phyloP scores from a whole-genome alignment of 2,888 invertebrate genomes.

The Micoletzkya japonica region DNA sequence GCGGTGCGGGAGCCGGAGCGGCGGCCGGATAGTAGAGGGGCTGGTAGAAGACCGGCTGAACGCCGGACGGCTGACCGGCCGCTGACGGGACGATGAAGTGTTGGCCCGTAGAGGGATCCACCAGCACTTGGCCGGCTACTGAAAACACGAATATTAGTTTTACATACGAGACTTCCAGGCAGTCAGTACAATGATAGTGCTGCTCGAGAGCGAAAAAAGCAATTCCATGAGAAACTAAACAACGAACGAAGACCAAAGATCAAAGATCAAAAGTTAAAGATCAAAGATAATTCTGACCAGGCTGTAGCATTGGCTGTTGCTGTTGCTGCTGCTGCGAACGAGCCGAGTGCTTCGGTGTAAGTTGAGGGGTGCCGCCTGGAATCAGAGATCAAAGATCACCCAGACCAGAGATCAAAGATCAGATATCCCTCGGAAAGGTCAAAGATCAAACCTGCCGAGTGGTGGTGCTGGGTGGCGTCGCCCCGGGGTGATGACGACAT shows the following conservation, averaged over 20 bases:
- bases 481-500: constrained; percentile 20
- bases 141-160: neutral
- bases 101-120: constrained; percentile 25
- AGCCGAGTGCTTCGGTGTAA: constrained; percentile 23
- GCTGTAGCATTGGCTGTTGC: neutral
- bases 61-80: neutral
- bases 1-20: constrained; percentile 1
- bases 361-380: constrained; percentile 8
- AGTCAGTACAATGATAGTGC: too few species aligned
- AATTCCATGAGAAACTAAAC: too few species aligned
- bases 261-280: too few species aligned
- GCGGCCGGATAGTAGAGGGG: constrained; percentile 8
- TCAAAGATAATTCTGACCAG: too few species aligned
- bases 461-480: too few species aligned
- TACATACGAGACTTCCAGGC: neutral
- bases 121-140: constrained; percentile 23
- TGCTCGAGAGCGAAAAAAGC: too few species aligned
- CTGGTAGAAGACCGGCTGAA: constrained; percentile 17
- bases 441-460: too few species aligned
- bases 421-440: too few species aligned
- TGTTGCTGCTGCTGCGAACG: neutral
- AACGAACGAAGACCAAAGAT: too few species aligned
- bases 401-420: too few species aligned
- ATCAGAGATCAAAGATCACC: neutral
- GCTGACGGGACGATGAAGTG: constrained; percentile 27